Percentiles rank a stretch among this genome's conserved stretches.
Evolutionary conservation across 2,797 vertebrate genomes (phyloP).

Genomic region (Fratercula arctica): DNA sequence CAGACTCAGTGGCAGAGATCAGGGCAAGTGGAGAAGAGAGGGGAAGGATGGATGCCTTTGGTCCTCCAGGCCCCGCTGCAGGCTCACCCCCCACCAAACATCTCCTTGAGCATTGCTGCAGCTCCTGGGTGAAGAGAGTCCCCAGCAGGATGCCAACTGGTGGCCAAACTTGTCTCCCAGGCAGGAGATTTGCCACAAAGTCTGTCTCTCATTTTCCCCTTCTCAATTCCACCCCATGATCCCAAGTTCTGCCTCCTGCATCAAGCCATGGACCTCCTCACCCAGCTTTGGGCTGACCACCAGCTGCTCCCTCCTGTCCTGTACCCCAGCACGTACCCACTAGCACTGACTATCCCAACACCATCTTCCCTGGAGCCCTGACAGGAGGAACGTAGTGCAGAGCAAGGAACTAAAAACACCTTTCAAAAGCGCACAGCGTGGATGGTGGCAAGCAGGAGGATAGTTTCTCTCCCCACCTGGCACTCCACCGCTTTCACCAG

Average conservation of each 20-base stretch:
- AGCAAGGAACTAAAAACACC: not conserved
- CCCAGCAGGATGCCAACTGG: not conserved
- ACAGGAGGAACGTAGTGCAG: not conserved
- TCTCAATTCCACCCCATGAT: not conserved
- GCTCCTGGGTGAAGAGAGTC: not conserved
- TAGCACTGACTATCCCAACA: not conserved
- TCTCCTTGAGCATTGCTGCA: not conserved
- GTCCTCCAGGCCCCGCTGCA: not conserved
- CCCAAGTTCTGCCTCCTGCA: not conserved
- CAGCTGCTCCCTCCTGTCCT: not conserved
- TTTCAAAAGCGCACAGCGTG: not conserved
- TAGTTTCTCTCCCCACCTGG: not conserved
- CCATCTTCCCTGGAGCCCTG: not conserved
- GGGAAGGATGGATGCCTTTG: not conserved
- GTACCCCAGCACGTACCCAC: not conserved
- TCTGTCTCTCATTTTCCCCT: not conserved
- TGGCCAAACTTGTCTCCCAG: not conserved
- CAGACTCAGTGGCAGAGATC: not conserved
- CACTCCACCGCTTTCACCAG: constrained; percentile 3
- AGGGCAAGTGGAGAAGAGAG: not conserved
- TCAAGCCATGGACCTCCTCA: not conserved
- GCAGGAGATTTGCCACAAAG: not conserved
- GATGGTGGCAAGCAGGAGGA: not conserved
- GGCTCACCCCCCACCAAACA: not conserved
- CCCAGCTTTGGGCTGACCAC: not conserved